Base-by-base conservation (phyloP, 2,888 invertebrate species). In the Luffia ferchaultella region DNA sequence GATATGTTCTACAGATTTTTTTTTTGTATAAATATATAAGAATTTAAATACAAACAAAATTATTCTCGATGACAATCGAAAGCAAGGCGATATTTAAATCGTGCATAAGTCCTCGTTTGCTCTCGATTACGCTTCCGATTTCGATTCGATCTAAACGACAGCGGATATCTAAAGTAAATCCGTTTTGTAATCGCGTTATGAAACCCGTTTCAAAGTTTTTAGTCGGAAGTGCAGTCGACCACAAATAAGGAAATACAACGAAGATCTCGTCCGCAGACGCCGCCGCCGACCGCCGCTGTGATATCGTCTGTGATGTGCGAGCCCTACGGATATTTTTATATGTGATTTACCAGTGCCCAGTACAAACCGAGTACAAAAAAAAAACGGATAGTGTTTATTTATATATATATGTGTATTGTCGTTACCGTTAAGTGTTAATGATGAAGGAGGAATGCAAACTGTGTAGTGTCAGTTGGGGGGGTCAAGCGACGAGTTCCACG, bases 281-380 rank as follows among this genome's bases (percentile, higher is more conserved):
- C 46, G 50, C 58, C 58, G 65, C 67, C 62, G 76, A 76, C 74
- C 68, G 67, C 42, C 70, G 75, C 80, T 83, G 83, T 83, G 83
- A 83, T 83, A 83, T 54, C 65, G 70, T 67, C 79, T 83, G 82
- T 83, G 82, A 82, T 82, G 77, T 73, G 79, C 69, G 70, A 73
- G 65, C 70, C 70, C 70, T 70, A 70, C 67, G 73, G 74, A 79
- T 82, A 82, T 80, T 82, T 82, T 79, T 83, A 72, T 80, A 82
- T 82, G 82, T 83, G 78, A 83, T 83, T 82, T 82, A 83, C 68
- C 72, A 78, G 77, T 78, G 78, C 76, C 79, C 74, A 76, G 83
- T 83, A 83, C 83, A 82, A 79, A 80, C 80, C 82, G 79, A 83
- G 83, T 83, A 83, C 83, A 79, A 80, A 76, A 82, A n/a, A 69